Base-by-base conservation (phyloP, 2,888 invertebrate genomes). In the Camponotus fellah region DNA sequence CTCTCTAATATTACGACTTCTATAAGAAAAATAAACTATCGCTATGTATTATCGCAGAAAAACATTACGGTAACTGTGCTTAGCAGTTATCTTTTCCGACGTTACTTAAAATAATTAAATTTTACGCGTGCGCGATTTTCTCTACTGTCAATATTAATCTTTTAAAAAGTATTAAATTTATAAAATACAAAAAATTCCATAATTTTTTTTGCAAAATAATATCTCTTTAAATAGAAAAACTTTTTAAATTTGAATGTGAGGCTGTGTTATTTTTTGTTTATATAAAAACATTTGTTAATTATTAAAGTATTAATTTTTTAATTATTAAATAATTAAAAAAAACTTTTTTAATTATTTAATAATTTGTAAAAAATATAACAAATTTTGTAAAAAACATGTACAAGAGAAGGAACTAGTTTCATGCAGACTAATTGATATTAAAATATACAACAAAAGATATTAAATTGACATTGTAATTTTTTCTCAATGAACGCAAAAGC, bases 71-170 rank as follows among this genome's bases (percentile, higher is more conserved):
- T 34, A 66, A 49, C 32, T 49, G 4, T 17, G 12, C 26, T 68
- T 40, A n/a, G 9, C 1, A 12, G 17, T n/a, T 26, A 0, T 46
- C 9, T 56, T 56, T n/a, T n/a, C 56, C 37, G 10, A 10, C 21
- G 26, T 68, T 56, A 40, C 26, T 66, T 76, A 66, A 77, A 68
- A 68, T 68, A 69, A 37, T 49, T 75, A 66, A 53, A 69, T 56
- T 69, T 68, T 26, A 2, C 12, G 14, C 37, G 60, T 26, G 26
- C 17, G 10, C 49, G 32, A 46, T 49, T 46, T 74, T 64, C n/a
- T 66, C 37, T n/a, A 49, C 21, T 64, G 56, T 56, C 40, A 40
- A 56, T 77, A 56, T 77, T 17, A 6, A 34, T 69, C 26, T 56
- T 5, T 4, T 56, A 77, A 77, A 68, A 53, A 62, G 5, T n/a